Percentiles rank a stretch among this genome's conserved stretches.
These are phyloP conservation scores for Luperina nickerlii DNA, from an alignment of 2,888 invertebrate species.

Conservation along the genomic window DNA sequence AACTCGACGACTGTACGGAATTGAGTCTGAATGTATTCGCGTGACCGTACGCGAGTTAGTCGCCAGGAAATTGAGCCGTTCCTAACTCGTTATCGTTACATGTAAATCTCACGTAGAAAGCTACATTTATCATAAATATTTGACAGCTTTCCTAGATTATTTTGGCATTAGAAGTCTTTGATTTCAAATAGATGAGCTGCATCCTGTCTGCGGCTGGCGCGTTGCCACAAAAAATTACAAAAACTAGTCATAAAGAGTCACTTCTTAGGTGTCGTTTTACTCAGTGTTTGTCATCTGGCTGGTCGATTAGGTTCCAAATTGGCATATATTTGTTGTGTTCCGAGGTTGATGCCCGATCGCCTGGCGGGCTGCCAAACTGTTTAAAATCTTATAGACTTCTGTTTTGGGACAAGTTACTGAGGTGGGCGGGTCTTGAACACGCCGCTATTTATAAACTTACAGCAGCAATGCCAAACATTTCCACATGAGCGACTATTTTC, in stretches of 20 bases:
- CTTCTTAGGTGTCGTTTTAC: conserved; percentile 67
- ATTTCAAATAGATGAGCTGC: conserved; percentile 66
- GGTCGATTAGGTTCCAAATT: conserved; percentile 68
- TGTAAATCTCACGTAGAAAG: conserved; percentile 60
- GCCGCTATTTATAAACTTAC: conserved; percentile 46
- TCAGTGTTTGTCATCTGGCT: conserved; percentile 67
- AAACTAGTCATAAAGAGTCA: conserved; percentile 61
- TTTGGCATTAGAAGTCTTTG: conserved; percentile 65
- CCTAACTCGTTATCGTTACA: conserved; percentile 39
- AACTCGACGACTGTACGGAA: conserved; percentile 57
- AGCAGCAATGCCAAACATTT: conserved; percentile 40
- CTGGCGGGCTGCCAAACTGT: conserved; percentile 82
- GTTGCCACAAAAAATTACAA: conserved; percentile 61
- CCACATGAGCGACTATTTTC: conserved; percentile 4
- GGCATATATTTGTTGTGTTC: conserved; percentile 70
- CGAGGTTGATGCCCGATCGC: conserved; percentile 83
- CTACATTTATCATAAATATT: conserved; percentile 55
- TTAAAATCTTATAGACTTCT: conserved; percentile 78
- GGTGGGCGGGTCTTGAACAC: conserved; percentile 55
- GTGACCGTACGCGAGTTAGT: conserved; percentile 49
- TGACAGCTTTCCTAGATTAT: conserved; percentile 67
- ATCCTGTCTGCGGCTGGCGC: conserved; percentile 65
- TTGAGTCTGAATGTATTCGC: conserved; percentile 58
- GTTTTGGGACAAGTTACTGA: conserved; percentile 65
- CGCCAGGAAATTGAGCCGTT: conserved; percentile 59